Evolutionary conservation across 2,797 vertebrate genomes (phyloP).

Genomic region (Oryzias dopingdopingensis): DNA sequence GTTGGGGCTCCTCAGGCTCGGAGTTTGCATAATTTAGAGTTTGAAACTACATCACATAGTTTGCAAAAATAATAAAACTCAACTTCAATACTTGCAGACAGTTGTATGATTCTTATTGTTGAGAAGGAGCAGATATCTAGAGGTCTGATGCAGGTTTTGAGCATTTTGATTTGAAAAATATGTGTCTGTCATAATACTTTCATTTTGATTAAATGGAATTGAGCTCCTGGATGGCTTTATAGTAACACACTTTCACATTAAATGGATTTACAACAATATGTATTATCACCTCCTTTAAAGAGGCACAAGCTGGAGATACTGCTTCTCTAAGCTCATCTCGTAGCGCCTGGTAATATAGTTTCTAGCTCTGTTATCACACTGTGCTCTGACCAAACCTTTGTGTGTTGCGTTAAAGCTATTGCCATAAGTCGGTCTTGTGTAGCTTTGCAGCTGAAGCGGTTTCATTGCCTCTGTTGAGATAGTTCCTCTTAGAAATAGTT

Average conservation of each 20-base stretch:
- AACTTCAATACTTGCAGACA: constrained; percentile 30
- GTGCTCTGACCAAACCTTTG: constrained; percentile 26
- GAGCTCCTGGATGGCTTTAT: constrained; percentile 18
- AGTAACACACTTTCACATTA: constrained; percentile 10
- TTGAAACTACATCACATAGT: constrained; percentile 14
- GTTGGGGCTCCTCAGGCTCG: constrained; percentile 5
- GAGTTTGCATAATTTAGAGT: constrained; percentile 15
- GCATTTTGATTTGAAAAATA: constrained; percentile 24
- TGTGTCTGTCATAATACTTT: constrained; percentile 12
- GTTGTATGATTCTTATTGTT: constrained; percentile 24
- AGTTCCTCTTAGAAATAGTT: constrained; percentile 21
- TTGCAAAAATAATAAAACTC: constrained; percentile 38
- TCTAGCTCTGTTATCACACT: constrained; percentile 24
- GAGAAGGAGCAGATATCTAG: background rate
- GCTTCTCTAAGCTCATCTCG: constrained; percentile 23
- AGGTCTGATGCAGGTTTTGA: constrained; percentile 11
- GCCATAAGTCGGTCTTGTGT: constrained; percentile 22
- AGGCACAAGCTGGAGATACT: constrained; percentile 24
- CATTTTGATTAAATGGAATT: constrained; percentile 24
- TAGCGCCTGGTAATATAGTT: constrained; percentile 32
- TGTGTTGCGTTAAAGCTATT: constrained; percentile 9
- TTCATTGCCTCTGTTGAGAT: constrained; percentile 37
- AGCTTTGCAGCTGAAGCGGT: constrained; percentile 29
- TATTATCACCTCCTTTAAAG: constrained; percentile 16
- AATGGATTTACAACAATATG: constrained; percentile 30